Conservation (phyloP, 1,140 invertebrate genomes). For the Acromyrmex heyeri region DNA sequence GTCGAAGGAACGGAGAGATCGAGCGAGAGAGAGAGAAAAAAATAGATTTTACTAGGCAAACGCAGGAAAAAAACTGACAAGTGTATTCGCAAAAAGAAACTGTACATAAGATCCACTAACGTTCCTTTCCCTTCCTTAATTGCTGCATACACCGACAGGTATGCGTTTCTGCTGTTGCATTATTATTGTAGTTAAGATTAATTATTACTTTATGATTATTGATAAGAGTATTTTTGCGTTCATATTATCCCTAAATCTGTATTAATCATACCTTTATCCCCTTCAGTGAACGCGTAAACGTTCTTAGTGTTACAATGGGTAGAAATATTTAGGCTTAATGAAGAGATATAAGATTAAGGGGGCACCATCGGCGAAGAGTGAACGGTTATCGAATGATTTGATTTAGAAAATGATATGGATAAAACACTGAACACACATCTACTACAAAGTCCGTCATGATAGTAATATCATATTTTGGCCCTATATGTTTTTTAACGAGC, state of each 20-base stretch:
- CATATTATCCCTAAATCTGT: slow-evolving; percentile 61
- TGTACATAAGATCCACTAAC: slow-evolving; percentile 58
- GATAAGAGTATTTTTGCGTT: slow-evolving; percentile 74
- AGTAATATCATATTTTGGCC: neutral
- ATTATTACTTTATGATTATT: slow-evolving; percentile 71
- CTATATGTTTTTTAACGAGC: neutral
- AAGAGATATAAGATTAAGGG: slow-evolving; percentile 31
- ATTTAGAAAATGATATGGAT: slow-evolving; percentile 18
- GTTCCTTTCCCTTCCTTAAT: slow-evolving; percentile 62
- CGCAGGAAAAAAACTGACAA: slow-evolving; percentile 35
- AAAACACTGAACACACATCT: slow-evolving; percentile 29
- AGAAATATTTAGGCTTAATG: slow-evolving; percentile 65
- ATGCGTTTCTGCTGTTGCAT: slow-evolving; percentile 72
- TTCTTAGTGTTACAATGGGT: slow-evolving; percentile 66
- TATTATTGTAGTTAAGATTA: slow-evolving; percentile 73
- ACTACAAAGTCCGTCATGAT: slow-evolving; percentile 56
- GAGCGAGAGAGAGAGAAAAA: slow-evolving; percentile 38
- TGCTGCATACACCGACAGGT: slow-evolving; percentile 50
- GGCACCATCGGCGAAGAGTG: slow-evolving; percentile 51
- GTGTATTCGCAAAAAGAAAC: slow-evolving; percentile 21
- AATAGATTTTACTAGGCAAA: slow-evolving; percentile 63
- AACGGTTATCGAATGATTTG: slow-evolving; percentile 4
- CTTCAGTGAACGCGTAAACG: slow-evolving; percentile 52
- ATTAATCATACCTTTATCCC: slow-evolving; percentile 60
- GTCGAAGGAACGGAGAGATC: slow-evolving; percentile 56